Base-by-base conservation (phyloP, 2,888 invertebrate genomes). In the Clivina fossor region DNA sequence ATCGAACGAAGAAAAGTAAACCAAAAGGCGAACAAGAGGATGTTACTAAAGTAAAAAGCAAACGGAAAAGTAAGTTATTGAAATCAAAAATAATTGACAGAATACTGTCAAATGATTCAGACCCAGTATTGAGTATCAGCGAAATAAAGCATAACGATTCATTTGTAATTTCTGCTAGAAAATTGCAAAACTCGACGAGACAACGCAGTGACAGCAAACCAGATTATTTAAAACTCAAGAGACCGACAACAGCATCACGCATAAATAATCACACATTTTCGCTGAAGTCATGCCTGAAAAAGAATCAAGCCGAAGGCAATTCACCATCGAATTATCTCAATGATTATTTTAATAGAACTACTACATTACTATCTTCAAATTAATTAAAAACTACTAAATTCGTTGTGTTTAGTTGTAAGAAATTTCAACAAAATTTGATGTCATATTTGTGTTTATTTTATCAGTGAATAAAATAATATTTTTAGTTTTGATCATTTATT, bases 141-240 rank as follows among this genome's bases (percentile, higher is more conserved):
- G 47, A 55, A 55, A 46, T 55, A 30, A 55, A 55, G 40, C 55
- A 55, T 55, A 55, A 46, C 47, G 55, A 55, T 55, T 55, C 55
- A 40, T 47, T 55, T 40, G 28, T 55, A 30, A 55, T 55, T 55
- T 55, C 55, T 33, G 55, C 55, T 47, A 44, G 55, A 35, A 55
- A 55, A 47, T 40, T 55, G 32, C 47, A 55, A 38, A 55, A 46
- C 20, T 16, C 55, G 22, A 16, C 46, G 40, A 47, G 47, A 4
- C 32, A 28, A 7, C 55, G 40, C 22, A 55, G 40, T 19, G n/a
- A 22, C n/a, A 4, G 13, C 18, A 55, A 47, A 40, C 47, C 30
- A 19, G 46, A 44, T 13, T 35, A 26, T 32, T 19, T 55, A 11
- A 55, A 47, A 47, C 47, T 55, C 16, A 22, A 22, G 32, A 32